Percentiles rank a stretch among this genome's conserved stretches.
These are phyloP conservation scores for Patella depressa DNA, from an alignment of 2,888 invertebrate species.

Conservation along the genomic window DNA sequence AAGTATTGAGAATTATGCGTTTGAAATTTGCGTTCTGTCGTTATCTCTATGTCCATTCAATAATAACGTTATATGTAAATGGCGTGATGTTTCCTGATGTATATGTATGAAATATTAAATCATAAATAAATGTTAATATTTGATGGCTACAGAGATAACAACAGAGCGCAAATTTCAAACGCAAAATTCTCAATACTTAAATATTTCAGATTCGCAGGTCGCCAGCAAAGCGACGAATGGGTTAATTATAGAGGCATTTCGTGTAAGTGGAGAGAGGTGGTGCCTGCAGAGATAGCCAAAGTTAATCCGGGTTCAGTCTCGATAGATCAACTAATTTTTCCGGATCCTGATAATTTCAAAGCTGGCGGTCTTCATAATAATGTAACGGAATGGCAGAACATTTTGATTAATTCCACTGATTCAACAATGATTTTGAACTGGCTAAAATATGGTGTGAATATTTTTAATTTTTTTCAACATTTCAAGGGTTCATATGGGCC, in stretches of 20 bases:
- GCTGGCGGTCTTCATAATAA: slow-evolving; percentile 3
- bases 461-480: not conserved
- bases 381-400: not conserved
- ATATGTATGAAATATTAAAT: too few relatives aligned
- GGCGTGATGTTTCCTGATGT: too few relatives aligned
- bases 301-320: not conserved
- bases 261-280: not conserved
- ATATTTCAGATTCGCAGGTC: too few relatives aligned
- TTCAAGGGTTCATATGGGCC: not conserved
- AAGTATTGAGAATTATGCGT: too few relatives aligned
- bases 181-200: too few relatives aligned
- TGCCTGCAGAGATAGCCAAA: not conserved
- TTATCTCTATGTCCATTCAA: too few relatives aligned
- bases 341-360: not conserved
- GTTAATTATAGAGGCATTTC: not conserved
- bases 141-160: too few relatives aligned
- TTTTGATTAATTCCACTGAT: not conserved
- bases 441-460: not conserved
- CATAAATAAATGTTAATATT: too few relatives aligned
- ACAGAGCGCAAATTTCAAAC: too few relatives aligned
- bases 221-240: too few relatives aligned
- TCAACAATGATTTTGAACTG: not conserved
- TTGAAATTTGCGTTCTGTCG: too few relatives aligned
- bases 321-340: not conserved
- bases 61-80: too few relatives aligned